phyloP scores from a whole-genome alignment of 2,888 invertebrate species.

The Lasioglossum villosulum region DNA sequence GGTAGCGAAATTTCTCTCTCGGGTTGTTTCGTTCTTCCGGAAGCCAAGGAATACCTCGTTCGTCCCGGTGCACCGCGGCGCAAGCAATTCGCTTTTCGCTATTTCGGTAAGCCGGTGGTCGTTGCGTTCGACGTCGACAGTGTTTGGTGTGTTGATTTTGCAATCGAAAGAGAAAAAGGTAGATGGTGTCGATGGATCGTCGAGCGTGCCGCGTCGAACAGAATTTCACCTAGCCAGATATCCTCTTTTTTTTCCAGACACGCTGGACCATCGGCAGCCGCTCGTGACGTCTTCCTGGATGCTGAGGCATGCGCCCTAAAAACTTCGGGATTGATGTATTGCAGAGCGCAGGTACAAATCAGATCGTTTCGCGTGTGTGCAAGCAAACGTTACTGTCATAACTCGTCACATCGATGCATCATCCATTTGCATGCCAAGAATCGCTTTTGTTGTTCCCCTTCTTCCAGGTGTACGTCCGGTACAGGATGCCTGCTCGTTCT shows the following conservation, averaged over 20 bases:
- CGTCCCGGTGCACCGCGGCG: not conserved
- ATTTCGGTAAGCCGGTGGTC: slow-evolving; percentile 16
- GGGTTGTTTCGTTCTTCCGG: slow-evolving; percentile 39
- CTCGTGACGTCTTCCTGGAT: slow-evolving; percentile 78
- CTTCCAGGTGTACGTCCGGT: not conserved
- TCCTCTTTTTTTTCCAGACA: slow-evolving; percentile 38
- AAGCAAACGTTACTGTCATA: slow-evolving; percentile 14
- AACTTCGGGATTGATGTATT: slow-evolving; percentile 83
- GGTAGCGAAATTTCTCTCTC: slow-evolving; percentile 73
- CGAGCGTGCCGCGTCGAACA: not conserved
- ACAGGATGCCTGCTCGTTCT: not conserved
- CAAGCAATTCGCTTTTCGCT: not conserved
- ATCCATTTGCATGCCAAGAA: slow-evolving; percentile 23
- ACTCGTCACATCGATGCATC: slow-evolving; percentile 15
- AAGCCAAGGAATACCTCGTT: slow-evolving; percentile 7
- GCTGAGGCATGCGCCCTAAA: slow-evolving; percentile 84
- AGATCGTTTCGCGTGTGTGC: slow-evolving; percentile 58
- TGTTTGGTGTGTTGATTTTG: not conserved
- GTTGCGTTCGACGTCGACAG: not conserved
- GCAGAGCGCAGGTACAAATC: slow-evolving; percentile 82
- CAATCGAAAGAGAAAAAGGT: not conserved
- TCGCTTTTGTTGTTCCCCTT: not conserved
- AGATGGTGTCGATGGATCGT: not conserved
- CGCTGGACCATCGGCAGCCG: slow-evolving; percentile 58
- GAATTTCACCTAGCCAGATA: not conserved